phyloP scores from a whole-genome alignment of 2,888 invertebrate genomes.

The Acleris cristana region DNA sequence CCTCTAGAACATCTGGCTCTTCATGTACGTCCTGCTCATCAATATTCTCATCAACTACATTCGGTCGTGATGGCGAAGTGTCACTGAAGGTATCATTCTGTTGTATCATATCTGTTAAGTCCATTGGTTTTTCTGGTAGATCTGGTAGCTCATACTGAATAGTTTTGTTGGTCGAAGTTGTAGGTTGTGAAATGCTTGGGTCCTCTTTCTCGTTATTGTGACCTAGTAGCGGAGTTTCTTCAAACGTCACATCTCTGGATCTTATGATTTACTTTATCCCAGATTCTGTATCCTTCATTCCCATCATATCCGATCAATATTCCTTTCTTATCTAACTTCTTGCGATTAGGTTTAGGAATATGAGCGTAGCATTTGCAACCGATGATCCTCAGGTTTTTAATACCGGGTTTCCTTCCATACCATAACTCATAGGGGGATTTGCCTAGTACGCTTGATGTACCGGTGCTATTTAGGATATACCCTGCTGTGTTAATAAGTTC shows the following conservation, averaged over 20 bases:
- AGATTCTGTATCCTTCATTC: constrained; percentile 10
- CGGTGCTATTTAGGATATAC: constrained; percentile 17
- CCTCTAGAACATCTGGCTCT: too few species aligned
- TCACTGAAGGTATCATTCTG: too few species aligned
- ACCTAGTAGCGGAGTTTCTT: too few species aligned
- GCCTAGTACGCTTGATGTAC: not conserved
- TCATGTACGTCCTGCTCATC: too few species aligned
- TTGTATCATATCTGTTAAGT: too few species aligned
- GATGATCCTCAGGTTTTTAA: constrained; percentile 23
- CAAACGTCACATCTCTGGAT: not conserved
- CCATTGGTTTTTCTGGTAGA: too few species aligned
- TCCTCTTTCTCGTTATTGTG: too few species aligned
- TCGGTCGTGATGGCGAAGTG: too few species aligned
- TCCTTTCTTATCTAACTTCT: constrained; percentile 9
- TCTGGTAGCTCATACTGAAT: not conserved
- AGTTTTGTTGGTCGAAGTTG: too few species aligned
- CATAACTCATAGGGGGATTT: constrained; percentile 30
- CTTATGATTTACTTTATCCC: constrained; percentile 2
- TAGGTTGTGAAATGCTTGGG: too few species aligned
- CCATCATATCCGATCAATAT: constrained; percentile 16
- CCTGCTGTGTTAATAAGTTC: constrained; percentile 14
- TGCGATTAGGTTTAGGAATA: constrained; percentile 12
- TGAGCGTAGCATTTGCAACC: constrained; percentile 21
- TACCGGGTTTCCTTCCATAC: constrained; percentile 16
- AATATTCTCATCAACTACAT: too few species aligned